A percentile compares a stretch with the other conserved stretches of the same genome.
phyloP scores from a whole-genome alignment of 1,140 invertebrate species.

The Nebria ingens region DNA sequence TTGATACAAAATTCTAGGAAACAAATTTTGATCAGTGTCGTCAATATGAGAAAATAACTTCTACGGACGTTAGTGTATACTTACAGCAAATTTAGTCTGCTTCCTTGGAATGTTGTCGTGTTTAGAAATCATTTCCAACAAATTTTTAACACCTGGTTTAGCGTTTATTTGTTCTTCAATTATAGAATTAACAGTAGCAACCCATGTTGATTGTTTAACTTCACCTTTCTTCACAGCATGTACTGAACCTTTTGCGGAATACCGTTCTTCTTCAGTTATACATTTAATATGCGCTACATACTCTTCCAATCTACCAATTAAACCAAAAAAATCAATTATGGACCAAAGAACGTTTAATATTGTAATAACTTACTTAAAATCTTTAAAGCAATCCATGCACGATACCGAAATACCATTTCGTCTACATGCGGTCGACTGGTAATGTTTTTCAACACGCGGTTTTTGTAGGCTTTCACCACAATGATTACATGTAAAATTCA shows the following conservation, averaged over 20 bases:
- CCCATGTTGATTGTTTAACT: slow-evolving; percentile 81
- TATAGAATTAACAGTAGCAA: slow-evolving; percentile 67
- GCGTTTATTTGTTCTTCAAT: slow-evolving; percentile 49
- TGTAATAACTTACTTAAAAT: slow-evolving; percentile 58
- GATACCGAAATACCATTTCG: slow-evolving; percentile 45
- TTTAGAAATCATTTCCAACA: slow-evolving; percentile 61
- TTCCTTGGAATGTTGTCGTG: slow-evolving; percentile 88
- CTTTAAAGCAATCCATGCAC: slow-evolving; percentile 87
- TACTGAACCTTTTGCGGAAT: slow-evolving; percentile 73
- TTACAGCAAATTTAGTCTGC: slow-evolving; percentile 68
- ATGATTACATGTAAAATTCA: slow-evolving; percentile 82
- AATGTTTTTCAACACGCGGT: slow-evolving; percentile 85
- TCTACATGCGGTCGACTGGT: slow-evolving; percentile 43
- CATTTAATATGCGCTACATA: slow-evolving; percentile 83
- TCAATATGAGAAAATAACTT: slow-evolving; percentile 11
- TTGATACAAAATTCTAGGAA: slow-evolving; percentile 53
- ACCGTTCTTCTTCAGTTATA: slow-evolving; percentile 82
- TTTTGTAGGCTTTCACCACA: slow-evolving; percentile 87
- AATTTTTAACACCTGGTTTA: slow-evolving; percentile 42
- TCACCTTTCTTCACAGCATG: slow-evolving; percentile 72
- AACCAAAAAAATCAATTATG: slow-evolving; percentile 18
- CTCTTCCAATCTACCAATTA: slow-evolving; percentile 57
- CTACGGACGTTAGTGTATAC: slow-evolving; percentile 14
- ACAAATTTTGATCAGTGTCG: slow-evolving; percentile 13
- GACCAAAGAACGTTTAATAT: slow-evolving; percentile 12